Conservation (phyloP, 2,113 vertebrate species). For the Neomonachus schauinslandi region DNA sequence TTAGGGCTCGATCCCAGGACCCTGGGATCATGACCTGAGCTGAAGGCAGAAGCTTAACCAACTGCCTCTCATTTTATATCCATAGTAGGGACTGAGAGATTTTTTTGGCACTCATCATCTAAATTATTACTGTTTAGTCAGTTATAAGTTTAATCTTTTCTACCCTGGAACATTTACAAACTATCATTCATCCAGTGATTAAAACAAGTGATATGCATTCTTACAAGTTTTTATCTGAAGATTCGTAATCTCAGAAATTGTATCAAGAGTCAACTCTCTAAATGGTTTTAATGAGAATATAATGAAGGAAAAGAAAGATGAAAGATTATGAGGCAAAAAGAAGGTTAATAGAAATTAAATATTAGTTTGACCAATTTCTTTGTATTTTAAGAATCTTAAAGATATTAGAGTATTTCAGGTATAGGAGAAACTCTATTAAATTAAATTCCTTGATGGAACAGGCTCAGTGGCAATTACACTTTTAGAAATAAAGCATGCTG, state of each 20-base stretch:
- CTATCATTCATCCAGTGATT: neutral
- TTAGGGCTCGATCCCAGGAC: neutral
- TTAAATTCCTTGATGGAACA: slow-evolving; percentile 44
- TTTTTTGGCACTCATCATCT: neutral
- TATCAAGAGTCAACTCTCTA: neutral
- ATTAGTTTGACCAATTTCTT: slow-evolving; percentile 6
- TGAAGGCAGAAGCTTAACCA: neutral
- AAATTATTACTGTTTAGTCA: slow-evolving; percentile 37
- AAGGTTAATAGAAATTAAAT: slow-evolving; percentile 57
- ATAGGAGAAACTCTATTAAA: slow-evolving; percentile 53
- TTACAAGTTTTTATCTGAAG: slow-evolving; percentile 23
- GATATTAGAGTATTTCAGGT: neutral
- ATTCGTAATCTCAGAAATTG: slow-evolving; percentile 26
- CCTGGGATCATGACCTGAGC: neutral
- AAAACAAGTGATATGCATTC: neutral
- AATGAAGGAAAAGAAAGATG: slow-evolving; percentile 65
- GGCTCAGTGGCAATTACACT: slow-evolving; percentile 50
- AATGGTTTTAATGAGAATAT: slow-evolving; percentile 41
- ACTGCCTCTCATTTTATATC: slow-evolving; percentile 2
- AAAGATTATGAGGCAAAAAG: slow-evolving; percentile 61
- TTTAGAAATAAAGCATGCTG: slow-evolving; percentile 48
- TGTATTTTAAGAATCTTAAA: slow-evolving; percentile 64
- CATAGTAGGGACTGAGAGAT: neutral
- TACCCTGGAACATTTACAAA: neutral
- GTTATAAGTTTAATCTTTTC: slow-evolving; percentile 57